A percentile compares a stretch with the other conserved stretches of the same genome.
Evolutionary conservation across 2,888 invertebrate genomes (phyloP).

Genomic region (Xylota sylvarum): DNA sequence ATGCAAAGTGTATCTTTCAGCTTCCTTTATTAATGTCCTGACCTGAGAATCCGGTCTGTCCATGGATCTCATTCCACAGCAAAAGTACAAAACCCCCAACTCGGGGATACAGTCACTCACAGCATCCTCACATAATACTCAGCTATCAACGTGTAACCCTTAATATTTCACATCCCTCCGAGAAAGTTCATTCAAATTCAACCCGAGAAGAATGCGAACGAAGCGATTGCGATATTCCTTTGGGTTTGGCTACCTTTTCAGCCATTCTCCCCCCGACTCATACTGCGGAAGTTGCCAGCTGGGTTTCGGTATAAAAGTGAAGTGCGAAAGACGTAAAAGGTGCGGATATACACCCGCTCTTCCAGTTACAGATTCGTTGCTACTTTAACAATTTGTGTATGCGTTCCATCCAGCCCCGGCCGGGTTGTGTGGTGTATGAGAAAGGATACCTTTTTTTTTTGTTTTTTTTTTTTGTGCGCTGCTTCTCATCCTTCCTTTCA

Average conservation of each 20-base stretch:
- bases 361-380: conserved; percentile 17
- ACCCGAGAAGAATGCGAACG: conserved; percentile 46
- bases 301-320: conserved; percentile 32
- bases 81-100: conserved; percentile 2
- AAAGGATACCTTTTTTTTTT: conserved; percentile 28
- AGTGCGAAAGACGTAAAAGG: conserved; percentile 49
- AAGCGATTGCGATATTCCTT: conserved; percentile 56
- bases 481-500: conserved; percentile 41
- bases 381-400: conserved; percentile 29
- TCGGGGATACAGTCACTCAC: conserved; percentile 40
- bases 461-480: neutral
- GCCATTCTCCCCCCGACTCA: neutral
- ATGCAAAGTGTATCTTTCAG: conserved; percentile 39
- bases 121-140: conserved; percentile 28
- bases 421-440: conserved; percentile 2
- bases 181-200: conserved; percentile 67
- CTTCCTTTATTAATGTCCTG: conserved; percentile 51
- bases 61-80: conserved; percentile 24
- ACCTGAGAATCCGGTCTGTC: conserved; percentile 39
- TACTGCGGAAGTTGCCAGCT: conserved; percentile 19
- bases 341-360: conserved; percentile 35
- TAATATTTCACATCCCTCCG: conserved; percentile 59
- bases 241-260: conserved; percentile 45
- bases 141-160: conserved; percentile 61
- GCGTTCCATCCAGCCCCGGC: conserved; percentile 11